These are phyloP conservation scores for Crotalus adamanteus DNA, from an alignment of 2,797 vertebrate species.

Conservation along the genomic window DNA sequence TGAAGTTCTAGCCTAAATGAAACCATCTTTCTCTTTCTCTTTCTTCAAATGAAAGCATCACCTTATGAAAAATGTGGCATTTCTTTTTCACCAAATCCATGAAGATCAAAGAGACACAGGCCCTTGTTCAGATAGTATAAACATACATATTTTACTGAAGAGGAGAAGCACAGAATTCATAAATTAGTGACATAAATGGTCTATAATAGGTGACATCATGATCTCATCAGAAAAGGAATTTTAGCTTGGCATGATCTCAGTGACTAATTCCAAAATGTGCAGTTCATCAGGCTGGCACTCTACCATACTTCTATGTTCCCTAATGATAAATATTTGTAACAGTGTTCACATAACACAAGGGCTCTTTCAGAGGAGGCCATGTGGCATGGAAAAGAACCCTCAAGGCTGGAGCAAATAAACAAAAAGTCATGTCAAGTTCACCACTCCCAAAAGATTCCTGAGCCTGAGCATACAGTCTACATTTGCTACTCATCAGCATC, in stretches of 20 bases:
- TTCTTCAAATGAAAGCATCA: constrained; percentile 61
- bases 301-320: constrained; percentile 85
- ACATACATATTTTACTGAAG: constrained; percentile 81
- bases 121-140: constrained; percentile 77
- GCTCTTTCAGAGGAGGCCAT: constrained; percentile 87
- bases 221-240: constrained; percentile 95
- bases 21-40: constrained; percentile 45
- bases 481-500: constrained; percentile 79
- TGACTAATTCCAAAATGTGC: constrained; percentile 90
- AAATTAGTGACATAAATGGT: constrained; percentile 85
- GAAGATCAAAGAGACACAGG: constrained; percentile 68
- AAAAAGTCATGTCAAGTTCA: constrained; percentile 87
- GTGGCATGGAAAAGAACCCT: constrained; percentile 83
- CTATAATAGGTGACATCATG: constrained; percentile 92
- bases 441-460: constrained; percentile 82
- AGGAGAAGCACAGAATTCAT: constrained; percentile 81
- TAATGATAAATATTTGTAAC: constrained; percentile 98
- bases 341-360: constrained; percentile 96
- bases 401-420: constrained; percentile 96
- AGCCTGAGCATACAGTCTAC: constrained; percentile 81
- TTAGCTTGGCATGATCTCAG: constrained; percentile 85
- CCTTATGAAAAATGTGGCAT: constrained; percentile 64
- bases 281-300: constrained; percentile 87
- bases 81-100: constrained; percentile 57
- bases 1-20: constrained; percentile 54